Evolutionary conservation across 2,113 vertebrate genomes (phyloP).

Genomic region (Planiliza haematocheilus): DNA sequence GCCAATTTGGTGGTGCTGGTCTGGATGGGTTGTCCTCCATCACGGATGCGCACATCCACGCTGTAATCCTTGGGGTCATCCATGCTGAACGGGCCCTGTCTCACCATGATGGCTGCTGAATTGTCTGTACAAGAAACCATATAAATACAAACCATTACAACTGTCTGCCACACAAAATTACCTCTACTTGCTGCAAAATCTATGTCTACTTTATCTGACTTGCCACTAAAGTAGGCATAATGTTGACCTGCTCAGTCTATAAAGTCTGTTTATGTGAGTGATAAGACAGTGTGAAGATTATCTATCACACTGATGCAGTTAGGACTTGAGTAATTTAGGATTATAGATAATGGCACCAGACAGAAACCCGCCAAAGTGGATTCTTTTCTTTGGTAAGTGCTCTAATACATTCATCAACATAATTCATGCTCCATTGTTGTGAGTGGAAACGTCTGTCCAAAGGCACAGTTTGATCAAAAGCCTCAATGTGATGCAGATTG

Average conservation of each 20-base stretch:
- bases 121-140: slow-evolving; percentile 83
- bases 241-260: slow-evolving; percentile 37
- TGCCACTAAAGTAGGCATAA: slow-evolving; percentile 16
- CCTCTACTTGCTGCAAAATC: slow-evolving; percentile 11
- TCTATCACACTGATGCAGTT: slow-evolving; percentile 21
- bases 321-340: slow-evolving; percentile 22
- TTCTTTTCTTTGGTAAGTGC: neutral
- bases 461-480: neutral
- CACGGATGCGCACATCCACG: slow-evolving; percentile 88
- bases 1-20: slow-evolving; percentile 83
- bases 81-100: slow-evolving; percentile 87
- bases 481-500: neutral
- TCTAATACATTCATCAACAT: neutral
- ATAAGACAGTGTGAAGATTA: slow-evolving; percentile 29
- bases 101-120: slow-evolving; percentile 88
- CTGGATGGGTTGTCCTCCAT: slow-evolving; percentile 85
- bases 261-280: slow-evolving; percentile 36
- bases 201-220: slow-evolving; percentile 42
- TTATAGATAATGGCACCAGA: slow-evolving; percentile 28
- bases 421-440: neutral
- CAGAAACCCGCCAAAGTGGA: neutral
- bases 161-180: slow-evolving; percentile 2
- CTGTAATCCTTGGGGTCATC: slow-evolving; percentile 86
- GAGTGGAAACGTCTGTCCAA: neutral
- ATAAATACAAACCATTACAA: slow-evolving; percentile 3